Percentiles rank a stretch among this genome's conserved stretches.
These are phyloP conservation scores for Rhopalosiphum maidis DNA, from an alignment of 1,140 invertebrate species.

Conservation along the genomic window DNA sequence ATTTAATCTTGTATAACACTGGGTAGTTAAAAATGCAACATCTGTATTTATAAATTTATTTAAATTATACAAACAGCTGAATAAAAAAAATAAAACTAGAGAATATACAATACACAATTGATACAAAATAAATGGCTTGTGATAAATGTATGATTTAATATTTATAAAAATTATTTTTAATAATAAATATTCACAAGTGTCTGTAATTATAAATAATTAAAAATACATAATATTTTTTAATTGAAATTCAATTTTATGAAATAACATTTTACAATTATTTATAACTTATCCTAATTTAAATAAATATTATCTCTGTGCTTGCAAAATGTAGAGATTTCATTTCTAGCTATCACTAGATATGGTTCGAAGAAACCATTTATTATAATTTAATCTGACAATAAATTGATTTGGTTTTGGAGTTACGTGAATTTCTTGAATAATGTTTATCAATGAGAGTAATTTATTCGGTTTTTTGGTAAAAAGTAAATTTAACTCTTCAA, in stretches of 20 bases:
- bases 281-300: neutral
- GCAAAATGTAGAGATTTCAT: neutral
- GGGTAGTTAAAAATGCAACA: neutral
- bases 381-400: slow-evolving; percentile 30
- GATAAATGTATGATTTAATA: neutral
- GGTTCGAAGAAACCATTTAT: slow-evolving; percentile 22
- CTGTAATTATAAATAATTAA: neutral
- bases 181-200: neutral
- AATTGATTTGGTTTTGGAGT: slow-evolving; percentile 53
- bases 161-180: neutral
- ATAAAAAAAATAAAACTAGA: neutral
- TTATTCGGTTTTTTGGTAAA: slow-evolving; percentile 33
- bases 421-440: neutral
- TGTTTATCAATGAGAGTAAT: neutral
- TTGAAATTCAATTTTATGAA: neutral
- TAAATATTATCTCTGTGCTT: neutral
- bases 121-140: neutral
- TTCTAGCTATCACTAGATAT: neutral
- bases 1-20: neutral
- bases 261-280: neutral
- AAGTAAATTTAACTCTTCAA: slow-evolving; percentile 40
- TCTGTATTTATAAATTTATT: neutral
- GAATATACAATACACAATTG: neutral
- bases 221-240: neutral
- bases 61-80: neutral